These are phyloP conservation scores for Cassiopea andromeda DNA, from an alignment of 30 jellyfish, hydroid and myxozoan species.

Conservation along the genomic window DNA sequence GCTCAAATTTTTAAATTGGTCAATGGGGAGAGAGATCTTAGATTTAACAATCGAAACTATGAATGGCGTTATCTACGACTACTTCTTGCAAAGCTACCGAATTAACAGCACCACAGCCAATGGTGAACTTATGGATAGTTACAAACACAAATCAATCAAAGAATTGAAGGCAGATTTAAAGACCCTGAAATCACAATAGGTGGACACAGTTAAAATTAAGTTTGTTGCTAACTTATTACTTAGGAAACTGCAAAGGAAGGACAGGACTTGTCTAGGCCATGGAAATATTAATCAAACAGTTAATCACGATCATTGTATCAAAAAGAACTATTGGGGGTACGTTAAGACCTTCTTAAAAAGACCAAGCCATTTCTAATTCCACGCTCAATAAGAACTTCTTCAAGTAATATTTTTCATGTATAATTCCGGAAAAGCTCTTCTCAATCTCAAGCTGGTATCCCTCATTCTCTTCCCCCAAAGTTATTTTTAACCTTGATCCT, in stretches of 20 bases:
- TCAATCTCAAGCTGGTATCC: no score
- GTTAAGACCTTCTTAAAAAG: not conserved
- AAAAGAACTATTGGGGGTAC: not conserved
- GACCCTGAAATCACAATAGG: not conserved
- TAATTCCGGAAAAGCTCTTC: no score
- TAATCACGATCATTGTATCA: not conserved
- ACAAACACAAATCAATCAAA: not conserved
- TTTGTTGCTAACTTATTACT: not conserved
- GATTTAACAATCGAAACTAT: not conserved
- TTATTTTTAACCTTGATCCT: no score
- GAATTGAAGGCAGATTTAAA: not conserved
- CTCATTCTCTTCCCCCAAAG: no score
- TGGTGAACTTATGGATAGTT: not conserved
- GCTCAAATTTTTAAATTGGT: not conserved
- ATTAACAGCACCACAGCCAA: not conserved
- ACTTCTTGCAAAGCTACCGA: not conserved
- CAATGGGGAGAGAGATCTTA: not conserved
- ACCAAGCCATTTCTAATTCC: not conserved
- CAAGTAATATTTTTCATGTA: no score
- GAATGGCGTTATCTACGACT: not conserved
- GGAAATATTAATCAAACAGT: not conserved
- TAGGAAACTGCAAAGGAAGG: not conserved
- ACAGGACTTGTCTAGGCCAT: not conserved
- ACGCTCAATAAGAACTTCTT: no score
- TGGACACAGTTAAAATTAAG: not conserved